Evolutionary conservation across 2,797 vertebrate species (phyloP), one percentile per base, ranked within the genome.

Genomic region (Eidolon dupreanum): DNA sequence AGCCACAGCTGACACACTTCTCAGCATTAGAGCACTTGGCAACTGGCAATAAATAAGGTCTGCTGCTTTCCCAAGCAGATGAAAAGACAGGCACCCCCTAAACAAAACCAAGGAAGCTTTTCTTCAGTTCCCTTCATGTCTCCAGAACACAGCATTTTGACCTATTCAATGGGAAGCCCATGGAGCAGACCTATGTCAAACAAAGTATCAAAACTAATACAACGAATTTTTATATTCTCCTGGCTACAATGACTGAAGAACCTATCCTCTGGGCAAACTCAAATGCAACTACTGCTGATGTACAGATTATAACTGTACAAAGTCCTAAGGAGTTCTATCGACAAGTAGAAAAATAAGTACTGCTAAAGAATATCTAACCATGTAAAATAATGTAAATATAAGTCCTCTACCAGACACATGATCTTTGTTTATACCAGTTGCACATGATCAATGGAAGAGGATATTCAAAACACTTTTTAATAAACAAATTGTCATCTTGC

Each of bases 291-390:
- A 81, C 93, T 96, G 82, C 12, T 96, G 89, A 97, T 97, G 92
- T 97, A 98, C 98, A 98, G 68, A 97, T 98, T 97, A 97, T 78
- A 98, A 98, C 95, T 97, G 96, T 97, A 95, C 66, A 96, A 97
- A 98, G 96, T 78, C 97, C 95, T 97, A 94, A 97, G 87, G 95
- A 98, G 97, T 98, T 98, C 94, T 97, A 8, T 97, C 97, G 98
- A 98, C 96, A 98, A 98, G 98, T 85, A 98, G 96, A 91, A 97
- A 97, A 63, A 90, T 93, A 98, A 97, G 61, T 97, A 96, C 82
- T 94, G 55, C 81, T 94, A 86, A 97, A 97, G 94, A 98, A 98
- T 28, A 86, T 88, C 96, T 97, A 98, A 98, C 98, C 92, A 98
- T 90, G 95, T 11, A 3, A 19, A 98, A 91, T 31, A 97, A 88